A percentile compares a stretch with the other conserved stretches of the same genome.
Conservation (phyloP, 1,140 invertebrate genomes). For the Lineus longissimus region DNA sequence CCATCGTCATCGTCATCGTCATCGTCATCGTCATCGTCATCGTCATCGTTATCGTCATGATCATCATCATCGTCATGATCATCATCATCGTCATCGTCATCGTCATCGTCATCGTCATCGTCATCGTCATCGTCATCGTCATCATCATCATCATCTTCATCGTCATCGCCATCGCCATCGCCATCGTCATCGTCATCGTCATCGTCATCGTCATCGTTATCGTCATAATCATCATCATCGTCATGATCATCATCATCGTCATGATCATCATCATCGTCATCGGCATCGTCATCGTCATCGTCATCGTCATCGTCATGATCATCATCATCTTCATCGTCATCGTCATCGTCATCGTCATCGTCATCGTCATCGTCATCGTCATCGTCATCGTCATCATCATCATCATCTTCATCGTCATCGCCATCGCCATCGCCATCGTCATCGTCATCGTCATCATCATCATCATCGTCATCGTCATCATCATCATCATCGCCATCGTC, state of each 20-base stretch:
- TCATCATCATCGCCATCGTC: constrained; percentile 1
- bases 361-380: constrained; percentile 1
- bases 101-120: too few relatives aligned
- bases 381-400: constrained; percentile 1
- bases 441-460: neutral
- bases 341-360: constrained; percentile 1
- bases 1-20: neutral
- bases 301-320: too few relatives aligned
- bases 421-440: constrained; percentile 1
- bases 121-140: too few relatives aligned
- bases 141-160: neutral
- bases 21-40: neutral
- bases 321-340: neutral
- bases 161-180: neutral
- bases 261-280: too few relatives aligned
- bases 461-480: constrained; percentile 1
- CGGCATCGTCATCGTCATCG: too few relatives aligned
- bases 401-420: neutral
- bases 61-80: too few relatives aligned
- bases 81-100: neutral
- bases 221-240: too few relatives aligned
- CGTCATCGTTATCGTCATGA: too few relatives aligned
- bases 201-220: neutral
- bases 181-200: neutral
- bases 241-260: too few relatives aligned